Percentiles rank a stretch among this genome's conserved stretches.
These are phyloP conservation scores for Alviniconcha marisindica DNA, from an alignment of 1,140 invertebrate genomes.

Conservation along the genomic window DNA sequence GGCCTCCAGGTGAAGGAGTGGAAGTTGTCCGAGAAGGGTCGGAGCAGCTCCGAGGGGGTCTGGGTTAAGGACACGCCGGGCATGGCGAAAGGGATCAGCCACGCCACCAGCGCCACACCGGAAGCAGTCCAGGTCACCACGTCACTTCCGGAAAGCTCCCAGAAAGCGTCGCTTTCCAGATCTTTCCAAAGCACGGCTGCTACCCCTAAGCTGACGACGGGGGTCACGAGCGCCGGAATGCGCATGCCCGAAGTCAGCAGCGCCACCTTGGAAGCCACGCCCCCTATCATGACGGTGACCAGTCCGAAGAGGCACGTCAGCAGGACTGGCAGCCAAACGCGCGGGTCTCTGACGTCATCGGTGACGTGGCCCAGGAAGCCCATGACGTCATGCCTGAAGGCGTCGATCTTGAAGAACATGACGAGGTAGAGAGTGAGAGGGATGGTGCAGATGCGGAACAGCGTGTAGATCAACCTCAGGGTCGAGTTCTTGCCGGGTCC, in stretches of 20 bases:
- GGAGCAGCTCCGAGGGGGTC: conserved; percentile 15
- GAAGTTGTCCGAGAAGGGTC: conserved; percentile 43
- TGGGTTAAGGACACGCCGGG: conserved; percentile 26
- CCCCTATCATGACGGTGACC: conserved; percentile 30
- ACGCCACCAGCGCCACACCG: conserved; percentile 35
- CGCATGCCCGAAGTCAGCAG: conserved; percentile 42
- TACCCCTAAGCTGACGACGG: conserved; percentile 17
- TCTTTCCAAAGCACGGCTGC: conserved; percentile 49
- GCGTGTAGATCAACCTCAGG: conserved; percentile 38
- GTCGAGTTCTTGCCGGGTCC: background rate
- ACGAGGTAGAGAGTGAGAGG: conserved; percentile 36
- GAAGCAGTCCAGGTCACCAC: conserved; percentile 40
- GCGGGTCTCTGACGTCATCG: conserved; percentile 17
- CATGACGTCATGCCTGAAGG: conserved; percentile 33
- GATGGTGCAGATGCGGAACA: conserved; percentile 33
- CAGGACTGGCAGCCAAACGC: conserved; percentile 43
- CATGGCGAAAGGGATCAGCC: conserved; percentile 44
- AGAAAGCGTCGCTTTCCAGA: conserved; percentile 44
- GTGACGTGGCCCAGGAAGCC: conserved; percentile 29
- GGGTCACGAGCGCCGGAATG: conserved; percentile 46
- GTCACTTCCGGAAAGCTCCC: conserved; percentile 48
- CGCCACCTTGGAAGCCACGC: conserved; percentile 44
- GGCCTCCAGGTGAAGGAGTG: conserved; percentile 45
- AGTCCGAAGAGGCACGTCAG: conserved; percentile 35
- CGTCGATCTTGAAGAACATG: conserved; percentile 45